Base-by-base conservation (phyloP, 2,888 invertebrate genomes). In the Lucinisca nassula region DNA sequence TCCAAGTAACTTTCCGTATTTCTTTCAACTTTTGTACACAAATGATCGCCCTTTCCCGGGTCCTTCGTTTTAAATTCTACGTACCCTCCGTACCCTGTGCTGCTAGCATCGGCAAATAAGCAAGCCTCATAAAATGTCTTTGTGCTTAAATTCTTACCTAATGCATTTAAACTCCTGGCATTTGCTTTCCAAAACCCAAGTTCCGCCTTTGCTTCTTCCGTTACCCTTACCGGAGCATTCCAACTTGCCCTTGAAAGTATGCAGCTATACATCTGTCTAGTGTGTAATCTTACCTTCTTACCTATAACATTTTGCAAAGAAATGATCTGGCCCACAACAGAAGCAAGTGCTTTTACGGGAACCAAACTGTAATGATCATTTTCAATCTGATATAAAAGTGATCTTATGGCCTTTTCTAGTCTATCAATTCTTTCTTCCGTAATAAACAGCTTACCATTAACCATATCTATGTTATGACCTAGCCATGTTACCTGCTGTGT, bases 241-340 rank as follows among this genome's bases (percentile, higher is more conserved):
- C 82, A 82, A 45, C 84, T 84, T 17, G 79, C 84, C 61, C 79
- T 51, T 8, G 51, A 14, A 10, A 77, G 58, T 37, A 79, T 73
- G 74, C 78, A 83, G 27, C 51, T 70, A 55, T 74, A 79, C 40
- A 84, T 49, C 35, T 37, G 67, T 38, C 78, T 72, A 4, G 75
- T 81, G 27, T 40, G 74, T 6, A 72, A 32, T 12, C 40, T 21
- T 12, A 75, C 75, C 2, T 37, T 30, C 10, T 76, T 58, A 32
- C 73, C 80, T 67, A 80, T 51, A 27, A 24, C 83, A 1, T 24
- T 14, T n/a, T 78, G 70, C 37, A 73, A 27, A 30, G 78, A 83
- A 27, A 78, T 82, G 21, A 55, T 77, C 58, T 58, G 37, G 24
- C 73, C 82, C 0, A 55, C 82, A 17, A 77, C 17, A 24, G 45